Conservation (phyloP, 37 sponge, comb jelly and placozoan genomes). For the Eunapius fragilis region DNA sequence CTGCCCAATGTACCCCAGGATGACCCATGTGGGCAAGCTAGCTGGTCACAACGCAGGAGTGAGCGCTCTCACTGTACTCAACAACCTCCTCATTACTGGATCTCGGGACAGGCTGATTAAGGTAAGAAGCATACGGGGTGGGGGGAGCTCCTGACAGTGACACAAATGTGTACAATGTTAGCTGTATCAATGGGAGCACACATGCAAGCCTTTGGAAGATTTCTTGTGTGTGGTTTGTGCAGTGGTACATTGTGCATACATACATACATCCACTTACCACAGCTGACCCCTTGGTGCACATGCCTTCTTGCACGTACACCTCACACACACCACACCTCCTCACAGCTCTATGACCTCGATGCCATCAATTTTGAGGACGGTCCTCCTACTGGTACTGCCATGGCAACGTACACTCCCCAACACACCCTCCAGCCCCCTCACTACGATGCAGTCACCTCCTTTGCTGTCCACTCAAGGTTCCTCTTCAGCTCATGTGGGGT, state of each 20-base stretch:
- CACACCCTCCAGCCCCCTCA: conserved; percentile 77
- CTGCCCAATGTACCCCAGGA: conserved; percentile 14
- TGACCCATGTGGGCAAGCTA: conserved; percentile 45
- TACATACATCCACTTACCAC: too few species aligned
- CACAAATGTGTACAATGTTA: neutral
- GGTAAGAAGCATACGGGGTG: conserved; percentile 3
- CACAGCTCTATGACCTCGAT: conserved; percentile 28
- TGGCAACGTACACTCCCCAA: conserved; percentile 15
- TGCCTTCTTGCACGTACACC: too few species aligned
- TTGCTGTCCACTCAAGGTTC: conserved; percentile 40
- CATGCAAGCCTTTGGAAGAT: too few species aligned
- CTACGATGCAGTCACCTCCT: conserved; percentile 81
- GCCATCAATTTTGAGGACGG: neutral
- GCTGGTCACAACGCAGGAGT: conserved; percentile 78
- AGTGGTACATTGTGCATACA: too few species aligned
- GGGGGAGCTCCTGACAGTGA: too few species aligned
- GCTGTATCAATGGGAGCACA: too few species aligned
- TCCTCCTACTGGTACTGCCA: neutral
- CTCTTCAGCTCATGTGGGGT: conserved; percentile 76
- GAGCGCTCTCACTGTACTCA: conserved; percentile 41
- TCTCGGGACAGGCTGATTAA: conserved; percentile 80
- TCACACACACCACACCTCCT: too few species aligned
- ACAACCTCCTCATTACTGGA: conserved; percentile 54
- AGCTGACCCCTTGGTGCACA: too few species aligned
- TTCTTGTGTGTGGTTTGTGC: too few species aligned